Conservation (phyloP, 2,888 invertebrate genomes). For the Leptopilina syphax region DNA sequence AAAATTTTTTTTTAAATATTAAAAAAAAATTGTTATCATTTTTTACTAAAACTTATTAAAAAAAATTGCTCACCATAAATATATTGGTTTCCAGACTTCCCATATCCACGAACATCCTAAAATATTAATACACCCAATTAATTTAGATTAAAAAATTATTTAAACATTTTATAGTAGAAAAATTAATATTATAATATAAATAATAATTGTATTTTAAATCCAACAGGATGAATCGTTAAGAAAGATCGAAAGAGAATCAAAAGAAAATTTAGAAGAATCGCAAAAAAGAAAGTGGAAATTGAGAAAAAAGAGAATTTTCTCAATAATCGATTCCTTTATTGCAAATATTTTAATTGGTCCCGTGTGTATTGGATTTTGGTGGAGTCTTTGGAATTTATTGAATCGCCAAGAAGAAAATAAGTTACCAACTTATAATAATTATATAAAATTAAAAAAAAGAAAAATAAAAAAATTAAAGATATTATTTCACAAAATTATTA, state of each 20-base stretch:
- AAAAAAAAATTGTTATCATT: too few relatives aligned
- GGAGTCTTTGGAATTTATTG: slow-evolving; percentile 79
- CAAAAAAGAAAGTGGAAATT: background rate
- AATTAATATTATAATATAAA: background rate
- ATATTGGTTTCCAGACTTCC: too few relatives aligned
- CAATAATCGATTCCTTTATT: slow-evolving; percentile 75
- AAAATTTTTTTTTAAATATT: too few relatives aligned
- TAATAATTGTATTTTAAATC: too few relatives aligned
- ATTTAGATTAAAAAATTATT: background rate
- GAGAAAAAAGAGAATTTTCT: slow-evolving; percentile 55
- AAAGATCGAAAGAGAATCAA: too few relatives aligned
- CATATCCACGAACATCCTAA: too few relatives aligned
- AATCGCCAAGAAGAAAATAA: slow-evolving; percentile 70
- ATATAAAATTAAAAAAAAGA: too few relatives aligned
- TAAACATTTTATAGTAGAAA: background rate
- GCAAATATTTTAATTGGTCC: slow-evolving; percentile 77
- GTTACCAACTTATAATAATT: background rate
- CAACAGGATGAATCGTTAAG: too few relatives aligned
- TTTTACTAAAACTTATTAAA: too few relatives aligned
- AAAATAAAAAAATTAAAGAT: background rate
- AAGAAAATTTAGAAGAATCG: background rate
- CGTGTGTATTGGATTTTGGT: slow-evolving; percentile 79
- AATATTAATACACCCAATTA: too few relatives aligned
- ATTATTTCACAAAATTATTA: background rate
- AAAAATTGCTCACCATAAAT: too few relatives aligned